Conservation (phyloP, 2,113 vertebrate species). For the Ptilonorhynchus violaceus region DNA sequence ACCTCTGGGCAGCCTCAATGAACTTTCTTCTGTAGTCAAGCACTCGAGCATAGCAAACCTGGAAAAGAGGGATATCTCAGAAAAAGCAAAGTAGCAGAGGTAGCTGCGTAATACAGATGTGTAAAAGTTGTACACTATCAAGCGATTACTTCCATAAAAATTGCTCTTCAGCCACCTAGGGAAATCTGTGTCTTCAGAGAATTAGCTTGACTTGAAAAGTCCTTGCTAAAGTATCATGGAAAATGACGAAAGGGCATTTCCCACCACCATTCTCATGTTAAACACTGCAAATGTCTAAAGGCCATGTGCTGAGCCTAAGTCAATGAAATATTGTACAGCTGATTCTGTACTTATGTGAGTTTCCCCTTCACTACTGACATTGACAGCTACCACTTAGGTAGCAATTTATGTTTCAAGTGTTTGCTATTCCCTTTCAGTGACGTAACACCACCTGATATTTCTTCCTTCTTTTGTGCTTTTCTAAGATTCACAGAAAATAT, state of each 20-base stretch:
- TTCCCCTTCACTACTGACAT: not conserved
- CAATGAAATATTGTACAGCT: not conserved
- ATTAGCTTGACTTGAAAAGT: not conserved
- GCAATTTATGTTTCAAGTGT: not conserved
- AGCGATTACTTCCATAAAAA: not conserved
- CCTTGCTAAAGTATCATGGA: not conserved
- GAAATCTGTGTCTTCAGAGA: not conserved
- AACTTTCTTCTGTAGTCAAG: slow-evolving; percentile 98
- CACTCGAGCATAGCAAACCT: slow-evolving; percentile 98
- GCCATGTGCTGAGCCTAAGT: not conserved
- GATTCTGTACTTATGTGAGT: not conserved
- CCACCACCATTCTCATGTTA: not conserved
- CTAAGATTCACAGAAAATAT: not conserved
- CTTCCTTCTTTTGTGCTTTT: not conserved
- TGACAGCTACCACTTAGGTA: not conserved
- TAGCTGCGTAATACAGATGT: not conserved
- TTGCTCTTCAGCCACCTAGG: not conserved
- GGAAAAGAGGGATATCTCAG: not conserved
- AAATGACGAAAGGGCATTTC: not conserved
- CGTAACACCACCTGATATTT: not conserved
- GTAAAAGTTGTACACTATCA: not conserved
- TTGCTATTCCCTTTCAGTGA: not conserved
- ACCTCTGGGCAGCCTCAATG: slow-evolving; percentile 96
- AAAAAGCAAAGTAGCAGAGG: not conserved
- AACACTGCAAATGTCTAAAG: not conserved